Conservation (phyloP, 2,888 invertebrate genomes). For the Acleris cristana region DNA sequence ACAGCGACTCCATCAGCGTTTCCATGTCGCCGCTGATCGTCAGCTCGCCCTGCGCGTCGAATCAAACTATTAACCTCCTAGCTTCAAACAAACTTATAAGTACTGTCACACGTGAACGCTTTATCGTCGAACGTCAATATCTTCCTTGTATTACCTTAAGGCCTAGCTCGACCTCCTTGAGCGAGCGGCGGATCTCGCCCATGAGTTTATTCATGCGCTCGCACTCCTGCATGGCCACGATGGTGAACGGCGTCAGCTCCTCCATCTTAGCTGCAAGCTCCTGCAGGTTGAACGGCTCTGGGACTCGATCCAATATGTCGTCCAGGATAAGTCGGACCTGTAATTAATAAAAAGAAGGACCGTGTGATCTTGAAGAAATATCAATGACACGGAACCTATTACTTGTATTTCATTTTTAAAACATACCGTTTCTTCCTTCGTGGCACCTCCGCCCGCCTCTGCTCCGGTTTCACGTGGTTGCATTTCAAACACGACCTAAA, state of each 20-base stretch:
- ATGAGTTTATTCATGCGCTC: slow-evolving; percentile 97
- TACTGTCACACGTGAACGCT: no score
- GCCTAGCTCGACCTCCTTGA: slow-evolving; percentile 94
- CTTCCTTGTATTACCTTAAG: slow-evolving; percentile 85
- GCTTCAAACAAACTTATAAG: neutral
- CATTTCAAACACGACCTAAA: slow-evolving; percentile 88
- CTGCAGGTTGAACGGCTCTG: slow-evolving; percentile 92
- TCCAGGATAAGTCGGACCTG: slow-evolving; percentile 90
- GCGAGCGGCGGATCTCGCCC: slow-evolving; percentile 90
- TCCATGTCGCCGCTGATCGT: slow-evolving; percentile 98
- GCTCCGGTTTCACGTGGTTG: slow-evolving; percentile 93
- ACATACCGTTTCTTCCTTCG: slow-evolving; percentile 91
- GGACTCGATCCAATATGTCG: slow-evolving; percentile 94
- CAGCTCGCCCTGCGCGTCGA: slow-evolving; percentile 89
- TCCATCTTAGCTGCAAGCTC: slow-evolving; percentile 95
- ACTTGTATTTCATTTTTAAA: neutral
- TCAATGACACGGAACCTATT: neutral
- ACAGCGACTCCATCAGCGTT: slow-evolving; percentile 91
- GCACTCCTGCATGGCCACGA: slow-evolving; percentile 96
- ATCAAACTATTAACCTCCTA: slow-evolving; percentile 3
- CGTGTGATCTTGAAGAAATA: neutral
- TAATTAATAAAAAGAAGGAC: neutral
- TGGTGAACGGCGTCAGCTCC: slow-evolving; percentile 95
- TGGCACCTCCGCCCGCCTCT: slow-evolving; percentile 87
- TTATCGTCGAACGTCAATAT: no score